Evolutionary conservation across 2,888 invertebrate genomes (phyloP), one percentile per base, ranked within the genome.

Genomic region (Platerodrilus igneus): DNA sequence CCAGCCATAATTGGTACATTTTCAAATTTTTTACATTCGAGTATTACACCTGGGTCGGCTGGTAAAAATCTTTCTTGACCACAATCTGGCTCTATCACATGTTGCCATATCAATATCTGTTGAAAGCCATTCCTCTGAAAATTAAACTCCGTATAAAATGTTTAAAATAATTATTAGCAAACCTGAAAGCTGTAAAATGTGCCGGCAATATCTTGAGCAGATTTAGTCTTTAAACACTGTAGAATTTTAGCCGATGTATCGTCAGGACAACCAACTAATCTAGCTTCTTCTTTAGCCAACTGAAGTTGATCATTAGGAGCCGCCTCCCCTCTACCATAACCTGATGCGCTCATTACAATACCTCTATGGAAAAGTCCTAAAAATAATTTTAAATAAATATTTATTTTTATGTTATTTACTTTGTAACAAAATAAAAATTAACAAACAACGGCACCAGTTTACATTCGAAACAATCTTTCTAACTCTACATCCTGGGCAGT

Each of bases 1-100:
- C 81, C 80, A 45, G 77, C 69, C 34, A 84, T 75, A 36, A 77
- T 61, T 1, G 84, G 83, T 11, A 83, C 76, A 23, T 76, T 69
- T 50, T 76, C 67, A 38, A 78, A 72, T 25, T 72, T 68, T 2
- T 77, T 77, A 41, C 71, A 58, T 15, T 70, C 64, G 37, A 79
- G 75, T 5, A 77, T 66, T 29, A 72, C 70, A 20, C 70, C 61
- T 0, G 83, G 83, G 53, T 79, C 72, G 11, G 73, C 74, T 0
- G 68, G 51, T 7, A 83, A 63, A 60, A 81, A 83, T 37, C 78
- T 68, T 52, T 80, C 78, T 52, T 79, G 77, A 0, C 79, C 80
- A 44, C 77, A 73, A 56, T 79, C 76, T 0, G 71, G 72, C 56
- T 83, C 83, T 3, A 83, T 66, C 1, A 81, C 76, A 1, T 80